Evolutionary conservation across 2,113 vertebrate species (phyloP), one percentile per base, ranked within the genome.

Genomic region (Ranitomeya variabilis): DNA sequence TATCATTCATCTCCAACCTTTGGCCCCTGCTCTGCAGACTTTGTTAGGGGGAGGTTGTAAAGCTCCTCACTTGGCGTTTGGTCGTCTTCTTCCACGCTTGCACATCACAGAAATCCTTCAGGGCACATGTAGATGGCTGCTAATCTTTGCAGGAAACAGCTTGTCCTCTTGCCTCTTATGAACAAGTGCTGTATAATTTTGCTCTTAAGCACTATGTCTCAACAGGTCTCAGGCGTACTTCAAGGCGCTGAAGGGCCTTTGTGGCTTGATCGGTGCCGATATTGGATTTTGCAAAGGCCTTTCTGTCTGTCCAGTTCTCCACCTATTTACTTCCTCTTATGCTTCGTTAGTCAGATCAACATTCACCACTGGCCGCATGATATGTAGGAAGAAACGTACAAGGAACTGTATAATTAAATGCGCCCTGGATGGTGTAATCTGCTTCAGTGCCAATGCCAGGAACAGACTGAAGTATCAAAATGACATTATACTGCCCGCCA

Each of bases 131-230:
- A 66, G 57, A 62, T 37, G 54, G 12, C 54, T 74, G 18, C 14
- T 87, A 66, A 79, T 79, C 59, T 64, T 78, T 66, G 21, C 73
- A 51, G 59, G 26, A 86, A 62, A 78, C 73, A 60, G 52, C 73
- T 21, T 64, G 31, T 64, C 57, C 74, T 51, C 37, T 66, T 54
- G 21, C 57, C 55, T 83, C 80, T 51, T 83, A 83, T 66, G 80
- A 83, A 66, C 60, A 66, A 52, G 80, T 66, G 80, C 80, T 45
- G 59, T 37, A 83, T 83, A 83, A 83, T 66, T 66, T 57, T 74
- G 9, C 55, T 54, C 69, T 85, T 85, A 85, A 60, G 69, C 52
- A 76, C 54, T 26, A 59, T 23, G 67, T 55, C 67, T 73, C 59
- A 86, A 60, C 60, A 67, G 45, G 62, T 79, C 76, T 55, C 55